phyloP scores from a whole-genome alignment of 2,888 invertebrate genomes.

The Teleiodes luculella region DNA sequence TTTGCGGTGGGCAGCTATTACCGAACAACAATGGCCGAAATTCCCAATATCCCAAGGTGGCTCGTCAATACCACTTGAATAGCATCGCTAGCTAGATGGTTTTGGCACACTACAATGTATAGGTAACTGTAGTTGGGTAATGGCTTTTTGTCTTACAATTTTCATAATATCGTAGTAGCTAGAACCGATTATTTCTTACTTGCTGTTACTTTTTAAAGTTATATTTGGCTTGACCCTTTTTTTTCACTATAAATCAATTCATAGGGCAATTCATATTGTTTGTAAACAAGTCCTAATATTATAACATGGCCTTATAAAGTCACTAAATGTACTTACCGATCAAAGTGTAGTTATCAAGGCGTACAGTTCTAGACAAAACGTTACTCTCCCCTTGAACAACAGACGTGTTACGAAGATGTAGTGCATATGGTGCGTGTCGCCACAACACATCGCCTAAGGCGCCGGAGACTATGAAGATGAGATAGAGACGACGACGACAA shows the following conservation, averaged over 20 bases:
- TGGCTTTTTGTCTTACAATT: too few species aligned
- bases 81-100: too few species aligned
- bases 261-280: not conserved
- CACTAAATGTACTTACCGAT: not conserved
- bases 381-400: slow-evolving; percentile 3
- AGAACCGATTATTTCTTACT: too few species aligned
- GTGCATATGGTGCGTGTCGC: slow-evolving; percentile 18
- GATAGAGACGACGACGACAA: not conserved
- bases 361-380: slow-evolving; percentile 1
- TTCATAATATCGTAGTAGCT: too few species aligned
- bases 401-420: slow-evolving; percentile 12
- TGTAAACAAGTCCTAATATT: not conserved
- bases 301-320: too few species aligned
- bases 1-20: not conserved
- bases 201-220: too few species aligned
- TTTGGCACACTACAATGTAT: too few species aligned
- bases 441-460: slow-evolving; percentile 14
- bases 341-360: not conserved
- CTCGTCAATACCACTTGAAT: too few species aligned
- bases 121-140: too few species aligned
- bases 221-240: too few species aligned
- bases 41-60: not conserved
- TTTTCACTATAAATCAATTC: too few species aligned
- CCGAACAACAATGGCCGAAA: not conserved
- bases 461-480: not conserved